Evolutionary conservation across 2,888 invertebrate species (phyloP).

Genomic region (Ernsta delagoae): DNA sequence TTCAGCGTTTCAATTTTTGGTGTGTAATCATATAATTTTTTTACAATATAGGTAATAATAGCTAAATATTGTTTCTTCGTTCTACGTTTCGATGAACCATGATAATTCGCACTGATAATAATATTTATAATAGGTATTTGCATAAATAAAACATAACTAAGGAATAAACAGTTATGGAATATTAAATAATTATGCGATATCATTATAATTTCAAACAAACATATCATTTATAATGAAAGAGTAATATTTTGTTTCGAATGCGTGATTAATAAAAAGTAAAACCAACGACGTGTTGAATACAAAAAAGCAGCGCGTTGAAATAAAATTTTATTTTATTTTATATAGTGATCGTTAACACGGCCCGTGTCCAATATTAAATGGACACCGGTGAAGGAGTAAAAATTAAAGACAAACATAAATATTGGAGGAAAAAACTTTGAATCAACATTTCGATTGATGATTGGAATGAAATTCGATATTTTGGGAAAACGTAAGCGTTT

Average conservation of each 20-base stretch:
- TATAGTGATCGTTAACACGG: constrained; percentile 82
- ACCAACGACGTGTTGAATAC: constrained; percentile 75
- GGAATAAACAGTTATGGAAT: background rate
- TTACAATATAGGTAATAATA: too few species aligned
- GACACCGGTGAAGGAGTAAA: constrained; percentile 77
- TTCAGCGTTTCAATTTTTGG: background rate
- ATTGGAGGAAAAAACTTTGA: constrained; percentile 72
- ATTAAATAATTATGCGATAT: background rate
- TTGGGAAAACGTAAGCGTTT: constrained; percentile 62
- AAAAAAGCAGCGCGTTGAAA: constrained; percentile 72
- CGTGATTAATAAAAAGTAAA: constrained; percentile 77
- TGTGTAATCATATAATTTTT: background rate
- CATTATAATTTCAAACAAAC: background rate
- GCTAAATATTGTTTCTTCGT: too few species aligned
- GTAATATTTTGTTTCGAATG: constrained; percentile 48
- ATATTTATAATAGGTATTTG: background rate
- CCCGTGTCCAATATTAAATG: constrained; percentile 79
- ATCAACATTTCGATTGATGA: constrained; percentile 72
- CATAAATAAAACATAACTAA: background rate
- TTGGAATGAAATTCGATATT: constrained; percentile 79
- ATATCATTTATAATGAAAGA: constrained; percentile 37
- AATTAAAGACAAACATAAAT: constrained; percentile 83
- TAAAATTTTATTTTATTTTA: constrained; percentile 83
- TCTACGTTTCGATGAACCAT: too few species aligned
- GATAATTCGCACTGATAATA: background rate